A percentile compares a stretch with the other conserved stretches of the same genome.
These are phyloP conservation scores for Mustela lutreola DNA, from an alignment of 2,113 vertebrate species.

Conservation along the genomic window DNA sequence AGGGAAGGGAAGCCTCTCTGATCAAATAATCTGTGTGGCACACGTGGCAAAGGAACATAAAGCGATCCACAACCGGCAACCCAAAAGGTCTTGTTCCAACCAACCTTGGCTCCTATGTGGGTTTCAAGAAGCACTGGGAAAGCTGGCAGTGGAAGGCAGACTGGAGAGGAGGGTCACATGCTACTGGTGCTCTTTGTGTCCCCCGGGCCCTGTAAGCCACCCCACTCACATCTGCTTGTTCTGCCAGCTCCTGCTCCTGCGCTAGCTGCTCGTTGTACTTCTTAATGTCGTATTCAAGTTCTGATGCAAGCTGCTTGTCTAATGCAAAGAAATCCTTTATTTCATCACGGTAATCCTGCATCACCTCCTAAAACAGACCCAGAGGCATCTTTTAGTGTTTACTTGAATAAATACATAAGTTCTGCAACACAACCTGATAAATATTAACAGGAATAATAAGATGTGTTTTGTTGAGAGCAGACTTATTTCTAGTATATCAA, in stretches of 20 bases:
- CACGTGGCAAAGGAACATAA: not conserved
- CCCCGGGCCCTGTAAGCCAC: accelerated
- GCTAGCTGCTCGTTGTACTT: constrained; percentile 90
- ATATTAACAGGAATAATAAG: not conserved
- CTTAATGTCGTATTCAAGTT: constrained; percentile 96
- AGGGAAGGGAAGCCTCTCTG: not conserved
- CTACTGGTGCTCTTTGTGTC: not conserved
- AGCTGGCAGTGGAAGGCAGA: not conserved
- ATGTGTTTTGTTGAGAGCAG: not conserved
- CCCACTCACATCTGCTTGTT: not conserved
- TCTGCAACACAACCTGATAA: not conserved
- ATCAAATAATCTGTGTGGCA: not conserved
- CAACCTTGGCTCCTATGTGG: no score
- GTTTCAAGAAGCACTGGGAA: not conserved
- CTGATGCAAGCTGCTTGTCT: constrained; percentile 95
- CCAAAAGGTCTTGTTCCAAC: no score
- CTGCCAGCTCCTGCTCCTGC: constrained; percentile 82
- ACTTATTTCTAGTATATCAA: not conserved
- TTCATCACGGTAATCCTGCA: constrained; percentile 95
- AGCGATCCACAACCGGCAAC: not conserved
- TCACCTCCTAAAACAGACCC: constrained; percentile 90
- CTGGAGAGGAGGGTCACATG: accelerated
- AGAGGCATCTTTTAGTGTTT: not conserved
- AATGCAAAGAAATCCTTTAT: constrained; percentile 94
- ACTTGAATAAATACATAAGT: not conserved